Evolutionary conservation across 2,797 vertebrate species (phyloP).

Genomic region (Phalanger gymnotis): DNA sequence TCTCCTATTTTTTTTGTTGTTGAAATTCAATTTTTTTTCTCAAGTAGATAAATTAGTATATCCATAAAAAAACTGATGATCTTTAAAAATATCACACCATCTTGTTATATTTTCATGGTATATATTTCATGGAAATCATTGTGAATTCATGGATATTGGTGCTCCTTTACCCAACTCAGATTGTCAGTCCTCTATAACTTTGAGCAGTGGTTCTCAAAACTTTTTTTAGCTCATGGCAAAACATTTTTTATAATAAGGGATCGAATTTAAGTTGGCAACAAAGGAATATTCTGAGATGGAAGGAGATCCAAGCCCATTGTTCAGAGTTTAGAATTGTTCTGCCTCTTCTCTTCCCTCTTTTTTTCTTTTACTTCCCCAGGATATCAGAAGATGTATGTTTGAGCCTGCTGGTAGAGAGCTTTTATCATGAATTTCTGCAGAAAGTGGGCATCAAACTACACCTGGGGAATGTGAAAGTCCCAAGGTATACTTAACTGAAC

Average conservation of each 20-base stretch:
- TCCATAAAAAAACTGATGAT: constrained; percentile 25
- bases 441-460: neutral
- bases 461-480: neutral
- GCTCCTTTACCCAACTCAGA: neutral
- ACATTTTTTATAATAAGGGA: neutral
- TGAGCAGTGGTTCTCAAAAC: neutral
- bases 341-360: neutral
- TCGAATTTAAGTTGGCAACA: neutral
- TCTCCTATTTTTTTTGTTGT: constrained; percentile 33
- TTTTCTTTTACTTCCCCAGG: neutral
- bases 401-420: neutral
- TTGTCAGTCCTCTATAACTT: neutral
- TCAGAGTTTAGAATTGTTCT: neutral
- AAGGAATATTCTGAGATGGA: neutral
- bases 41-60: neutral
- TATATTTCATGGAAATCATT: neutral
- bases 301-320: neutral
- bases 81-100: neutral
- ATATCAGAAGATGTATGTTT: neutral
- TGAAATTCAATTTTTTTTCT: neutral
- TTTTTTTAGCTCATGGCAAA: neutral
- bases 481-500: neutral
- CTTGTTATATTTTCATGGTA: neutral
- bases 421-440: neutral
- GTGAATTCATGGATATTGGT: neutral